A percentile compares a stretch with the other conserved stretches of the same genome.
Evolutionary conservation across 2,113 vertebrate genomes (phyloP).

Genomic region (Zosterops japonicus): DNA sequence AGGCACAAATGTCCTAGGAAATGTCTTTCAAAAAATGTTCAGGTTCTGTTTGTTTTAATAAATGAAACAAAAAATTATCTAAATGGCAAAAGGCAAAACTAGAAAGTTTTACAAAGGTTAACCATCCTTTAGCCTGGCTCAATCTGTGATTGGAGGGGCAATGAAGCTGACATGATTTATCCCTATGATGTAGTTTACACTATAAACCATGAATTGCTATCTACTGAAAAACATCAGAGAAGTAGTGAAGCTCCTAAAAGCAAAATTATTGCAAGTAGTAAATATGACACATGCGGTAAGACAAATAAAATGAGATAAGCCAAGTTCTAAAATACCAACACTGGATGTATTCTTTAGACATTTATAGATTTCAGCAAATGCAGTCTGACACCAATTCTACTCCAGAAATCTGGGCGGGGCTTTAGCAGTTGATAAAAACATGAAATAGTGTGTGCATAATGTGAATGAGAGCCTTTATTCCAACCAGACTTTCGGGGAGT

Average conservation of each 20-base stretch:
- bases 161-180: neutral
- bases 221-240: neutral
- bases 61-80: neutral
- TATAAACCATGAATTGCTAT: neutral
- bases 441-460: neutral
- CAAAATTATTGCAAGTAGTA: neutral
- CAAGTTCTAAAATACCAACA: neutral
- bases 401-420: neutral
- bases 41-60: neutral
- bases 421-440: neutral
- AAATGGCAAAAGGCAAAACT: neutral
- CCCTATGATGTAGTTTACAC: neutral
- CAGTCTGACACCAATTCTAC: neutral
- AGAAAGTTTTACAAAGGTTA: neutral
- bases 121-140: neutral
- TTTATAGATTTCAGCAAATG: neutral
- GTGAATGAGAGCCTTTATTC: neutral
- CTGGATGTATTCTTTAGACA: neutral
- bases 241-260: neutral
- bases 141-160: neutral
- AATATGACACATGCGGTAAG: neutral
- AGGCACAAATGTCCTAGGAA: neutral
- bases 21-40: neutral
- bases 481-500: neutral
- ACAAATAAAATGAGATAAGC: neutral